A percentile compares a stretch with the other conserved stretches of the same genome.
Conservation (phyloP, 2,113 vertebrate species). For the Monopterus albus region DNA sequence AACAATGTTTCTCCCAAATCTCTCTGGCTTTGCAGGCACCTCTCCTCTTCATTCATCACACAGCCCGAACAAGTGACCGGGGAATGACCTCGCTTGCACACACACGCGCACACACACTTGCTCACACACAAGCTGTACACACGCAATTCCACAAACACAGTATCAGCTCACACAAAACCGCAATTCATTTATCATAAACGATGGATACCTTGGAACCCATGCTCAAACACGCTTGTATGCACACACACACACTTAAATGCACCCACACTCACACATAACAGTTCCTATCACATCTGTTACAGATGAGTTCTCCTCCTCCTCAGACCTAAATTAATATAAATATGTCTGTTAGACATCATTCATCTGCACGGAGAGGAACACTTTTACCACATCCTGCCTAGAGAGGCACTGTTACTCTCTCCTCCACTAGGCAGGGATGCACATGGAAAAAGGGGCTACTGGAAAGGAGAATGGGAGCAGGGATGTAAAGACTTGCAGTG, state of each 20-base stretch:
- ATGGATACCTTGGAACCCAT: conserved; percentile 78
- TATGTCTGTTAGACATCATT: conserved; percentile 83
- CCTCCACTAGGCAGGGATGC: conserved; percentile 17
- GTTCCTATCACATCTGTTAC: conserved; percentile 81
- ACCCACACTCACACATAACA: conserved; percentile 48
- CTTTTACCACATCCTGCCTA: conserved; percentile 62
- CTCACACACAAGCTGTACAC: conserved; percentile 25
- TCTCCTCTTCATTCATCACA: conserved; percentile 81
- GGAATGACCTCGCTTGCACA: conserved; percentile 72
- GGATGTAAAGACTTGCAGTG: conserved; percentile 31
- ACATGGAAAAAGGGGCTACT: conserved; percentile 30
- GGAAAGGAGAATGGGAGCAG: conserved; percentile 36
- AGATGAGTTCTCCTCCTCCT: conserved; percentile 82
- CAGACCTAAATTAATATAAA: conserved; percentile 83
- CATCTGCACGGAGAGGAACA: conserved; percentile 74
- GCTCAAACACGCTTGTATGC: conserved; percentile 57
- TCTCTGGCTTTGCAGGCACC: conserved; percentile 76
- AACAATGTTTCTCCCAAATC: conserved; percentile 82
- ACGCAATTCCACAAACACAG: conserved; percentile 60
- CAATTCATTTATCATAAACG: conserved; percentile 77
- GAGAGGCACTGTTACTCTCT: conserved; percentile 77
- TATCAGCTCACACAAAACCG: conserved; percentile 75
- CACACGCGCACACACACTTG: conserved; percentile 38
- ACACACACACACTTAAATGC: conserved; percentile 36
- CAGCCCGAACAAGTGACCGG: conserved; percentile 80